Percentiles rank a stretch among this genome's conserved stretches.
phyloP scores from a whole-genome alignment of 2,888 invertebrate genomes.

The Lithophane ornitopus region DNA sequence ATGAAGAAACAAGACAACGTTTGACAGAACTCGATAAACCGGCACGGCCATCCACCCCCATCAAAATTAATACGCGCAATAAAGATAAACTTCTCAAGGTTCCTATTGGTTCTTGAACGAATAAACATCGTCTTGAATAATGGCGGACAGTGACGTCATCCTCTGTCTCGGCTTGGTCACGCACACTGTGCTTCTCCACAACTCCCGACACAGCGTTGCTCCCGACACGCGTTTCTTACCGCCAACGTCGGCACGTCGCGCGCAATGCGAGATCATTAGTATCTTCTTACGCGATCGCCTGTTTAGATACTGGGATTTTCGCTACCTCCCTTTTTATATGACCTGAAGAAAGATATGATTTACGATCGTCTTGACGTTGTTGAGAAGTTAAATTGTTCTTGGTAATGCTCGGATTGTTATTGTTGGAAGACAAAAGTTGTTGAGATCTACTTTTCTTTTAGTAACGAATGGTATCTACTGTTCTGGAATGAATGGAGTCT shows the following conservation, averaged over 20 bases:
- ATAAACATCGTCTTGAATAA: slow-evolving; percentile 63
- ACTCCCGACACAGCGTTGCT: slow-evolving; percentile 38
- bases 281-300: slow-evolving; percentile 60
- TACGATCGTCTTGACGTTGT: slow-evolving; percentile 51
- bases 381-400: slow-evolving; percentile 61
- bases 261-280: slow-evolving; percentile 65
- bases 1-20: slow-evolving; percentile 47
- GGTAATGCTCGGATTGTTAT: slow-evolving; percentile 42
- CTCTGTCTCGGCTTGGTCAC: slow-evolving; percentile 56
- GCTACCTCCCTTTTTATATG: slow-evolving; percentile 52
- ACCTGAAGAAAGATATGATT: slow-evolving; percentile 61
- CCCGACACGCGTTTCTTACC: slow-evolving; percentile 58
- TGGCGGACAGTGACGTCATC: slow-evolving; percentile 58
- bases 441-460: slow-evolving; percentile 36
- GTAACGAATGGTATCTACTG: slow-evolving; percentile 10
- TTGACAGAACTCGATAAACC: slow-evolving; percentile 37
- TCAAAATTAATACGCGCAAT: slow-evolving; percentile 62
- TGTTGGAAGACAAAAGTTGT: slow-evolving; percentile 45
- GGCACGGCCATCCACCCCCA: slow-evolving; percentile 57
- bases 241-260: slow-evolving; percentile 56
- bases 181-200: slow-evolving; percentile 51
- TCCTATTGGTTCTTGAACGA: slow-evolving; percentile 54
- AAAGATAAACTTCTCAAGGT: slow-evolving; percentile 62
- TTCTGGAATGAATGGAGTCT: slow-evolving; percentile 9
- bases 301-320: slow-evolving; percentile 54